Conservation (phyloP, 2,797 vertebrate genomes). For the Labeo calbasu region DNA sequence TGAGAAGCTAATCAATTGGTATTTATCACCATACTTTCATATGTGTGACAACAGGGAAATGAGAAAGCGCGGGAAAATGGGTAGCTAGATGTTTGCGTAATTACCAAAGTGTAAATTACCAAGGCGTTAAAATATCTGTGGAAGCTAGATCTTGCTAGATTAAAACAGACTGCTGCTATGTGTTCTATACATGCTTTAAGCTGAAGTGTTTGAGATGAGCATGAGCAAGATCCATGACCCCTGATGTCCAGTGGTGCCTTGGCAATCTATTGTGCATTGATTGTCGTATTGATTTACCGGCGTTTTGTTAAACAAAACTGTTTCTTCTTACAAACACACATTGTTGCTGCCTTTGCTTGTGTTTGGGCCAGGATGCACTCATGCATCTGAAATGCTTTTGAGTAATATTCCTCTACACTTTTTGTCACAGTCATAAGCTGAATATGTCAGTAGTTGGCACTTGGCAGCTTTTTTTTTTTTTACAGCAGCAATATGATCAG, state of each 20-base stretch:
- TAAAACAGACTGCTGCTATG: conserved; percentile 10
- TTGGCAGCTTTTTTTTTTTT: not conserved
- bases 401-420: not conserved
- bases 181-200: conserved; percentile 21
- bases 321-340: conserved; percentile 39
- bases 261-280: conserved; percentile 19
- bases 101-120: conserved; percentile 53
- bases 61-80: conserved; percentile 36
- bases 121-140: conserved; percentile 35
- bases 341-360: conserved; percentile 21
- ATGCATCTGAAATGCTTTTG: not conserved
- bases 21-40: conserved; percentile 38
- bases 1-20: conserved; percentile 17
- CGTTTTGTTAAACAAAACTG: conserved; percentile 36
- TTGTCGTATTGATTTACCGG: conserved; percentile 33
- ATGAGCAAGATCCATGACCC: conserved; percentile 8
- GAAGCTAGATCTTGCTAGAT: conserved; percentile 30
- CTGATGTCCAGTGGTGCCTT: not conserved
- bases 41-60: conserved; percentile 65
- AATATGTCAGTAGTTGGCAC: not conserved
- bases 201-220: conserved; percentile 1
- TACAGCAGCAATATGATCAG: conserved; percentile 3
- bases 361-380: not conserved
- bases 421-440: not conserved
- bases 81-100: conserved; percentile 40